Evolutionary conservation across 2,888 invertebrate species (phyloP).

Genomic region (Cosmopolites sordidus): DNA sequence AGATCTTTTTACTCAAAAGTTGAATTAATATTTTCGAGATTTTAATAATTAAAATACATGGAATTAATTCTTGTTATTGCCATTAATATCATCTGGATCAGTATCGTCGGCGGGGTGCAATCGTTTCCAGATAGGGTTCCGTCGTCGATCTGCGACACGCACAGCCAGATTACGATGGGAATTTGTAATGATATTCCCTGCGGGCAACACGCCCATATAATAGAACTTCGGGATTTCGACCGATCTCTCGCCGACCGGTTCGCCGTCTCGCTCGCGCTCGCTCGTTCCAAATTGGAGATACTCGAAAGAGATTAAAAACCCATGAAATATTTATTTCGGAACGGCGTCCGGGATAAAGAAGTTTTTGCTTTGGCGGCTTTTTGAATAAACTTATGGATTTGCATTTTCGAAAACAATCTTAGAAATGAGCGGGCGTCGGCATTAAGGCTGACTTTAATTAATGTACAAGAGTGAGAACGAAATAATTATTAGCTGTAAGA

Average conservation of each 20-base stretch:
- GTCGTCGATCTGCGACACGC: slow-evolving; percentile 6
- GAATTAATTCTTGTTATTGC: too few species aligned
- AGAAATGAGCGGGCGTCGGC: too few species aligned
- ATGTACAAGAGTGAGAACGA: too few species aligned
- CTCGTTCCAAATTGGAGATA: slow-evolving; percentile 1
- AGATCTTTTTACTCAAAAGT: too few species aligned
- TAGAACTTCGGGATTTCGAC: slow-evolving; percentile 1
- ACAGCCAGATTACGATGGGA: slow-evolving; percentile 12
- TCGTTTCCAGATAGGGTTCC: slow-evolving; percentile 1
- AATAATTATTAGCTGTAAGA: too few species aligned
- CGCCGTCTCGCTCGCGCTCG: not conserved
- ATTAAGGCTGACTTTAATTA: too few species aligned
- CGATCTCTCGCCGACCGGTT: not conserved
- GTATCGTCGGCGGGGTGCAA: not conserved
- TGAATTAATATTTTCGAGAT: too few species aligned
- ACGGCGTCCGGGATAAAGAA: not conserved
- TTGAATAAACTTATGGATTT: not conserved
- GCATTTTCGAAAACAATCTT: not conserved
- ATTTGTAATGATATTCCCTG: slow-evolving; percentile 14
- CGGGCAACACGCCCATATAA: slow-evolving; percentile 4
- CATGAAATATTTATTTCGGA: slow-evolving; percentile 7
- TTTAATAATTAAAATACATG: too few species aligned
- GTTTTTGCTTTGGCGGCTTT: not conserved
- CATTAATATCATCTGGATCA: too few species aligned
- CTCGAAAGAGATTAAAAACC: slow-evolving; percentile 8